phyloP scores from a whole-genome alignment of 1,140 invertebrate genomes.

The Pseudomyrmex flavicornis region DNA sequence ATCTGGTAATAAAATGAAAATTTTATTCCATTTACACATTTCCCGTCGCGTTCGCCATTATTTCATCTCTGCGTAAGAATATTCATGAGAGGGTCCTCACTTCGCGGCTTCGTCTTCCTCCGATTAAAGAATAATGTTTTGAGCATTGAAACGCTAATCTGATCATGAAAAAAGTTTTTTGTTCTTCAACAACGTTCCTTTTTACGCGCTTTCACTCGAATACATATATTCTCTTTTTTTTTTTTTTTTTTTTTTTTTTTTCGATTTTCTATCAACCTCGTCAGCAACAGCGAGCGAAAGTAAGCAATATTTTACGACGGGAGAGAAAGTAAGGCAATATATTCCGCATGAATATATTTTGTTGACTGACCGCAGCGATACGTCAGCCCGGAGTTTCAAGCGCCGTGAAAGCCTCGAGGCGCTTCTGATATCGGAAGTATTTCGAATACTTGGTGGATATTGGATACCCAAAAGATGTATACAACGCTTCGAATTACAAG shows the following conservation, averaged over 20 bases:
- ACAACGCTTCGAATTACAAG: slow-evolving; percentile 68
- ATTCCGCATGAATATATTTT: slow-evolving; percentile 50
- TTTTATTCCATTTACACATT: slow-evolving; percentile 60
- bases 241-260: too few species aligned
- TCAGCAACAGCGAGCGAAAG: slow-evolving; percentile 22
- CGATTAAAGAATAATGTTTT: slow-evolving; percentile 47
- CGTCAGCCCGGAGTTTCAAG: slow-evolving; percentile 36
- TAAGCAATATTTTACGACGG: slow-evolving; percentile 44
- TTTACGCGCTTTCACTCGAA: background rate
- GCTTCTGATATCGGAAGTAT: slow-evolving; percentile 59
- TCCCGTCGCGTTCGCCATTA: background rate
- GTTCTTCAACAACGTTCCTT: background rate
- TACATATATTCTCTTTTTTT: background rate
- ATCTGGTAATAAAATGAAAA: slow-evolving; percentile 48
- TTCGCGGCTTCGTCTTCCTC: slow-evolving; percentile 18
- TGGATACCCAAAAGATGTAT: slow-evolving; percentile 62
- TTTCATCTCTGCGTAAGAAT: slow-evolving; percentile 38
- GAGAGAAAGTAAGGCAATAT: slow-evolving; percentile 34
- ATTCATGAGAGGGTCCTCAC: slow-evolving; percentile 44
- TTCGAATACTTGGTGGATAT: slow-evolving; percentile 53
- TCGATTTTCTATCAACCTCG: background rate
- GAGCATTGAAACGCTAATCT: background rate
- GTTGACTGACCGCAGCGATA: slow-evolving; percentile 57
- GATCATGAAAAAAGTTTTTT: background rate
- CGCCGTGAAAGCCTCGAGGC: background rate